Evolutionary conservation across 1,140 invertebrate species (phyloP), one percentile per base, ranked within the genome.

Genomic region (Epicauta chinensis): DNA sequence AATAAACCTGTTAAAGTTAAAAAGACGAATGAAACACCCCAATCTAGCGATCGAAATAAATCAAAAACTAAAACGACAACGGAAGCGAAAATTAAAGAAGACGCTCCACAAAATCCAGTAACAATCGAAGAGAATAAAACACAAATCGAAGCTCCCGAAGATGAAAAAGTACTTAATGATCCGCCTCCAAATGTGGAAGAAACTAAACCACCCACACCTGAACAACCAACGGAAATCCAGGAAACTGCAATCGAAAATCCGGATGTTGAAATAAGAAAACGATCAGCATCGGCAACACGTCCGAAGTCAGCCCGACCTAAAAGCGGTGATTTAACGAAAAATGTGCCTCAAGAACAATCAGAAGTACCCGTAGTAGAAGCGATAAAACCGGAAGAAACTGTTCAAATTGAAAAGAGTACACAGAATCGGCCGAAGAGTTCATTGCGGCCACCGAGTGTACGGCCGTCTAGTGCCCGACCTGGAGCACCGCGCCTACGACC

Each of bases 381-480:
- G 16, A 44, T 36, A n/a, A 51, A 56, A 31, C 23, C 23, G 23
- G 23, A 23, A 23, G 23, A 23, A 23, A 3, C 23, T 3, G 23
- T 23, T 23, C 23, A 23, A 23, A 43, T 36, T 16, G 31, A 55
- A 45, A 53, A 55, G 32, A 14, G 37, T 3, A n/a, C 51, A 2
- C 58, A 63, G 10, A 66, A 58, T 16, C 51, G 73, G 42, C 74
- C 77, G 2, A 74, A 63, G 55, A 79, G 75, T 42, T 76, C 74
- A 1, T 51, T 81, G 29, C 72, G 82, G 45, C 81, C 82, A n/a
- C 76, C 80, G 12, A 82, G 77, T 61, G 81, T 81, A 0, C 75
- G 87, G 56, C 87, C 87, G 3, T 79, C 82, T 0, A 89, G 86
- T 53, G 84, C 86, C 11, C 75, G 87, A 48, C 87, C 87, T 1